Conservation (phyloP, 2,113 vertebrate genomes). For the Elanus axillaris region DNA sequence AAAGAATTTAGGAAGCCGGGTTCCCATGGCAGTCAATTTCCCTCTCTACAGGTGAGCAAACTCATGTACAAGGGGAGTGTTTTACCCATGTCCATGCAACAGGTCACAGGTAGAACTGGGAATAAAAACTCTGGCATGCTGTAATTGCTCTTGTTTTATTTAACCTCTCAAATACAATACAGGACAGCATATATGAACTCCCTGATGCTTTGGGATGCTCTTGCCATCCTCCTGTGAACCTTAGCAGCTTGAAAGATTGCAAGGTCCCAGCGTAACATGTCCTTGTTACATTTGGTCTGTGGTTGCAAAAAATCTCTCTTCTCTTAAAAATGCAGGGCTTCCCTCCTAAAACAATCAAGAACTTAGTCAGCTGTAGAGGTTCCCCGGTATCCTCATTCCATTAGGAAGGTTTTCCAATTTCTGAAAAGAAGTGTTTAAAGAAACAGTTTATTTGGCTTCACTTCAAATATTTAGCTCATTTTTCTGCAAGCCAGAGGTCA, state of each 20-base stretch:
- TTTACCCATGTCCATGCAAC: background rate
- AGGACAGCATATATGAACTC: accelerated
- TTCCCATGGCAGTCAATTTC: background rate
- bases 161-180: background rate
- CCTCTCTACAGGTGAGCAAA: background rate
- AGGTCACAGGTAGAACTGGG: background rate
- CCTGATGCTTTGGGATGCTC: background rate
- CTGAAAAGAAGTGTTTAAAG: conserved; percentile 56
- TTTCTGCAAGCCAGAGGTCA: conserved; percentile 59
- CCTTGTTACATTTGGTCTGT: conserved; percentile 21
- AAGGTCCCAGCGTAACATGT: background rate
- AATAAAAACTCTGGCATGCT: background rate
- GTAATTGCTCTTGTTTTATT: background rate
- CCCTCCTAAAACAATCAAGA: conserved; percentile 16
- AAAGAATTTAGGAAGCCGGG: background rate
- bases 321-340: conserved; percentile 24
- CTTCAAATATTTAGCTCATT: conserved; percentile 65
- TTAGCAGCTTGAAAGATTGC: background rate
- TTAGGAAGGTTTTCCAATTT: conserved; percentile 2
- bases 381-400: background rate
- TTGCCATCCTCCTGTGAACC: background rate
- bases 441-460: conserved; percentile 65
- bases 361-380: background rate
- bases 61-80: background rate
- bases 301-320: conserved; percentile 34